Percentiles rank a stretch among this genome's conserved stretches.
Conservation (phyloP, 2,888 invertebrate genomes). For the Ametastegia equiseti region DNA sequence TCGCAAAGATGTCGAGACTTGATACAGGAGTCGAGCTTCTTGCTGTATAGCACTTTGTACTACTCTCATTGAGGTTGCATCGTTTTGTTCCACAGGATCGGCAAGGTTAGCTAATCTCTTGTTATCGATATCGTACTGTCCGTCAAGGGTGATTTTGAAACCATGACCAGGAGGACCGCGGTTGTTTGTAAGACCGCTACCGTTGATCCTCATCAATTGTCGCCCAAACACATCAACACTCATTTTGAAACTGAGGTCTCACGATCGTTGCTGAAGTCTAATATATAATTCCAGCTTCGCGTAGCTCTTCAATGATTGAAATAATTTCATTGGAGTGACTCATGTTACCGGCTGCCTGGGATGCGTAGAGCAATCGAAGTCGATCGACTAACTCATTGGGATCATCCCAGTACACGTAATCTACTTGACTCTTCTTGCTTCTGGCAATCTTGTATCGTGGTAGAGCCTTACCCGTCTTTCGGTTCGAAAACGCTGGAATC, state of each 20-base stretch:
- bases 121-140: too few relatives aligned
- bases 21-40: too few relatives aligned
- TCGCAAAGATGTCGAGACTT: too few relatives aligned
- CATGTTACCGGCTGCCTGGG: background rate
- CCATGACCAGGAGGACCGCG: too few relatives aligned
- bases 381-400: background rate
- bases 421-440: background rate
- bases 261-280: background rate
- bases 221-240: slow-evolving; percentile 10
- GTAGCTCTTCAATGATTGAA: background rate
- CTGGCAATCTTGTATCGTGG: background rate
- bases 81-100: too few relatives aligned
- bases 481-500: too few relatives aligned
- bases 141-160: too few relatives aligned
- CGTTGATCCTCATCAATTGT: background rate
- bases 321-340: background rate
- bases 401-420: slow-evolving; percentile 5
- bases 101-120: too few relatives aligned
- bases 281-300: background rate
- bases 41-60: too few relatives aligned
- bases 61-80: too few relatives aligned
- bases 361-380: background rate
- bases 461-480: background rate
- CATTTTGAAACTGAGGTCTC: background rate
- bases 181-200: too few relatives aligned